phyloP scores from a whole-genome alignment of 2,888 invertebrate species.

The Panzeria rudis region DNA sequence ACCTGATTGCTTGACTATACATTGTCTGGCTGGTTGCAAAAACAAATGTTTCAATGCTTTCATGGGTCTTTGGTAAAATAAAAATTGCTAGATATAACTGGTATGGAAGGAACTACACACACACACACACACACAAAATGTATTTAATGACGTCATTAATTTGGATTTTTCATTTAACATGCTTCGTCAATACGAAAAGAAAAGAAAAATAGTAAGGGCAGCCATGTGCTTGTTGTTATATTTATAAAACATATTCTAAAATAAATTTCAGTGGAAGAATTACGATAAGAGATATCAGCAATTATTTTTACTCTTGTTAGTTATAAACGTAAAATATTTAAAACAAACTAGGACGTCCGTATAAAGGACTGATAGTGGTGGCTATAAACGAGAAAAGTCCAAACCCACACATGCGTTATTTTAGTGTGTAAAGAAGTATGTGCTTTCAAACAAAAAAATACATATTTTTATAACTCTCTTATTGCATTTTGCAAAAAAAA shows the following conservation, averaged over 20 bases:
- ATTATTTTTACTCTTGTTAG: neutral
- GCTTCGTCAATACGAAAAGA: conserved; percentile 31
- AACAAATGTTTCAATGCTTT: neutral
- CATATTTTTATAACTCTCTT: conserved; percentile 2
- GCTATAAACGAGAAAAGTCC: neutral
- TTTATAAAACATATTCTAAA: conserved; percentile 7
- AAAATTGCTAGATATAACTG: neutral
- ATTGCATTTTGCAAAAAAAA: neutral
- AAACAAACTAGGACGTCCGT: conserved; percentile 40
- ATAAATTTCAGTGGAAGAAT: neutral
- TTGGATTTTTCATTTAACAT: conserved; percentile 10
- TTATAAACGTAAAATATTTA: neutral
- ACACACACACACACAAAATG: neutral
- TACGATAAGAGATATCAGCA: neutral
- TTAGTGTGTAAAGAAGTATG: no score
- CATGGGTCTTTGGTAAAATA: neutral
- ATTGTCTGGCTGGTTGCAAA: conserved; percentile 26
- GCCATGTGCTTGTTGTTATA: conserved; percentile 14
- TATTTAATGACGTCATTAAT: conserved; percentile 66
- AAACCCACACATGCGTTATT: neutral
- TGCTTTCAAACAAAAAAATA: neutral
- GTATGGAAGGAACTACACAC: neutral
- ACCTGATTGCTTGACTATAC: conserved; percentile 31
- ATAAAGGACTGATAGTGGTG: neutral
- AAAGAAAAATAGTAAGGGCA: conserved; percentile 4